phyloP scores from a whole-genome alignment of 1,140 invertebrate genomes.

The Trissolcus basalis region DNA sequence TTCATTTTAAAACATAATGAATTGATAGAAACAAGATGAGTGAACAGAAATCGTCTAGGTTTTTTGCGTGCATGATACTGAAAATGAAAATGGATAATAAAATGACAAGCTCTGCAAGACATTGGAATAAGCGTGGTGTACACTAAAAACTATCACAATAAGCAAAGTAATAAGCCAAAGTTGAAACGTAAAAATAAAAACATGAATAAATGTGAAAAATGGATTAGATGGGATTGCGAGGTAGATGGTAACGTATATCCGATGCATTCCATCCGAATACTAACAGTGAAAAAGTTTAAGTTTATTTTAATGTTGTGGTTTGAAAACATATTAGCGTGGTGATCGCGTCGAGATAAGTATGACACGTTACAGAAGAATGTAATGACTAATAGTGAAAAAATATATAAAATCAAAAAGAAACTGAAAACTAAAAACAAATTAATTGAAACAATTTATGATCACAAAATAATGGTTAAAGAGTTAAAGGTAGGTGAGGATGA shows the following conservation, averaged over 20 bases:
- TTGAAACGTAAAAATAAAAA: constrained; percentile 21
- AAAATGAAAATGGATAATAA: too few relatives aligned
- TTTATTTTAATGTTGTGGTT: background rate
- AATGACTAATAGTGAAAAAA: background rate
- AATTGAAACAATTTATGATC: too few relatives aligned
- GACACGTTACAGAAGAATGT: background rate
- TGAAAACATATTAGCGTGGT: background rate
- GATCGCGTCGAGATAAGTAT: background rate
- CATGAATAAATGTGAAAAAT: background rate
- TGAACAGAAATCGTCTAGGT: too few relatives aligned
- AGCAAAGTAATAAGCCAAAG: constrained; percentile 23
- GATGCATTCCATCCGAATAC: background rate
- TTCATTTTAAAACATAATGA: too few relatives aligned
- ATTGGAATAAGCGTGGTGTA: constrained; percentile 14
- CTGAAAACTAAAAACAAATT: too few relatives aligned
- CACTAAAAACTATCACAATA: constrained; percentile 30
- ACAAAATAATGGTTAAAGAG: too few relatives aligned
- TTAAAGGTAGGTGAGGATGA: constrained; percentile 8
- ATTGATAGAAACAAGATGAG: too few relatives aligned
- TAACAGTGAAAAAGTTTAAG: background rate
- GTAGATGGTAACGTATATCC: background rate
- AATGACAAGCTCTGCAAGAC: too few relatives aligned
- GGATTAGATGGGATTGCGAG: background rate
- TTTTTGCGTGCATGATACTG: too few relatives aligned
- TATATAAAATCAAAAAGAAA: constrained; percentile 2